Evolutionary conservation across 2,797 vertebrate genomes (phyloP).

Genomic region (Sebastes melanostomus): DNA sequence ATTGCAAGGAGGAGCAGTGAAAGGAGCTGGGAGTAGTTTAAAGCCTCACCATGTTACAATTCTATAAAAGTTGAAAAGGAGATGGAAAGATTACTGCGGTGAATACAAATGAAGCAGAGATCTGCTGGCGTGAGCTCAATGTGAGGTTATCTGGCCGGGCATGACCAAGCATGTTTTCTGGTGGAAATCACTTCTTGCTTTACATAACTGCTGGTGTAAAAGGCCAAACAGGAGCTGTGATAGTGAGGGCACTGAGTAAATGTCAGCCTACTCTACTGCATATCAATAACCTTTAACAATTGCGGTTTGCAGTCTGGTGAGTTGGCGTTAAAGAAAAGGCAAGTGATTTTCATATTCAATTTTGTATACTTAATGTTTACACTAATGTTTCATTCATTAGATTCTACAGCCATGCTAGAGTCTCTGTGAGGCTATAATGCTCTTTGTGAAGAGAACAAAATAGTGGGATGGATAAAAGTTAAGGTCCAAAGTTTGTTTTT

Average conservation of each 20-base stretch:
- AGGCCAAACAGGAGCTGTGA: constrained; percentile 49
- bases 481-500: not conserved
- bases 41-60: not conserved
- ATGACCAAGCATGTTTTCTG: constrained; percentile 55
- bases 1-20: not conserved
- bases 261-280: constrained; percentile 57
- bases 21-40: not conserved
- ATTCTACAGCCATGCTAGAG: not conserved
- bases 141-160: constrained; percentile 36
- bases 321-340: not conserved
- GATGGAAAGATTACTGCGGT: not conserved
- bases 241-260: constrained; percentile 44
- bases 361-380: not conserved
- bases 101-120: constrained; percentile 21
- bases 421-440: not conserved
- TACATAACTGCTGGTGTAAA: constrained; percentile 49
- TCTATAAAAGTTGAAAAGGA: constrained; percentile 9
- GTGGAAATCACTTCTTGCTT: constrained; percentile 44
- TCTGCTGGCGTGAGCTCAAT: not conserved
- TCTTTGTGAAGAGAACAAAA: not conserved
- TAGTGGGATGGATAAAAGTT: not conserved
- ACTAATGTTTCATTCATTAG: not conserved
- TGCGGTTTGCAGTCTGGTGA: constrained; percentile 1
- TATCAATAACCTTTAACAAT: constrained; percentile 55
- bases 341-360: not conserved